Percentiles rank a stretch among this genome's conserved stretches.
phyloP scores from a whole-genome alignment of 2,888 invertebrate species.

The Aporophyla lueneburgensis region DNA sequence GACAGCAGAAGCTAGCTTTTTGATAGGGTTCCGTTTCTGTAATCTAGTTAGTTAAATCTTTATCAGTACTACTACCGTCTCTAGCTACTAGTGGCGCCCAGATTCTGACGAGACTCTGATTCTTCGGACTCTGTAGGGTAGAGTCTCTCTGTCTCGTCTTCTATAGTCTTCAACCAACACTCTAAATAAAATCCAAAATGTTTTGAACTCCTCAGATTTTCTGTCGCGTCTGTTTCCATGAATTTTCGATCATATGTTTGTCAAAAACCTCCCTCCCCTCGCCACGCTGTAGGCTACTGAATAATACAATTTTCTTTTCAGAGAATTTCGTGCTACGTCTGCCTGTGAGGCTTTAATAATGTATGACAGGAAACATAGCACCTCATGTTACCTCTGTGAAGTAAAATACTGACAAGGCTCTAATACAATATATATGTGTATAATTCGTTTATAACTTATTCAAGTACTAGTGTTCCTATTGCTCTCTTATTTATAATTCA shows the following conservation, averaged over 20 bases:
- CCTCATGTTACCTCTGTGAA: background rate
- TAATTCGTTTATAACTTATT: no score
- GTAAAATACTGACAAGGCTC: background rate
- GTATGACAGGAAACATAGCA: background rate
- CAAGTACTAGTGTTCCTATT: no score
- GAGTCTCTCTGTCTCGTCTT: no score
- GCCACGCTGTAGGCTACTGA: background rate
- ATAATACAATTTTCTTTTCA: slow-evolving; percentile 9
- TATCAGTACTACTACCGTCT: no score
- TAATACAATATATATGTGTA: no score
- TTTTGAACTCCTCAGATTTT: background rate
- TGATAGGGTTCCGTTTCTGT: no score
- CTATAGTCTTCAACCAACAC: background rate
- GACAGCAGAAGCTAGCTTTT: no score
- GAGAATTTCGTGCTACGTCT: background rate
- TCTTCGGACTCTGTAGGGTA: no score
- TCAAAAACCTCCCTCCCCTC: background rate
- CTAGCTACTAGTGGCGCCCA: no score
- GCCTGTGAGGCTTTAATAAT: slow-evolving; percentile 5
- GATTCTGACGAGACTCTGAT: no score
- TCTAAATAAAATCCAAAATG: background rate
- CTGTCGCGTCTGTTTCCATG: background rate
- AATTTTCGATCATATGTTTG: background rate
- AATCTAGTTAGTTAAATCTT: no score
- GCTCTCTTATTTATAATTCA: no score